Percentiles rank a stretch among this genome's conserved stretches.
Evolutionary conservation across 2,113 vertebrate species (phyloP).

Genomic region (Argyrosomus japonicus): DNA sequence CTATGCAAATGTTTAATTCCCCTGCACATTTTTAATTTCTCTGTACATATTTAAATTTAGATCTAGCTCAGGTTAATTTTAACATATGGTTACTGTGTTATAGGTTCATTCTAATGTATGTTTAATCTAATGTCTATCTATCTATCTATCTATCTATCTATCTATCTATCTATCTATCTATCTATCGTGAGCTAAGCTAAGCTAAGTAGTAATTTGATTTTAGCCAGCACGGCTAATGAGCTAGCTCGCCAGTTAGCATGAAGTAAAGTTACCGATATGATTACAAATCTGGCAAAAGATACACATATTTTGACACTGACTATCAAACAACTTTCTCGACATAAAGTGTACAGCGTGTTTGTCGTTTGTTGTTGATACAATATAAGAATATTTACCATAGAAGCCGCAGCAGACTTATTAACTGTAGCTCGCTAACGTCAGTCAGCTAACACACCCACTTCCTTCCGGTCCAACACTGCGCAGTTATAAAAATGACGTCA

Average conservation of each 20-base stretch:
- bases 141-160: no score
- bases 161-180: no score
- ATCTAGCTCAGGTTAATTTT: no score
- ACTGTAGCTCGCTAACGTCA: slow-evolving; percentile 76
- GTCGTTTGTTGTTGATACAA: not conserved
- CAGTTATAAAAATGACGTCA: slow-evolving; percentile 72
- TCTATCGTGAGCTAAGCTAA: no score
- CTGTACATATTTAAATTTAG: no score
- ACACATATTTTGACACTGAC: not conserved
- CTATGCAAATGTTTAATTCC: no score
- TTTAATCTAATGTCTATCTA: no score
- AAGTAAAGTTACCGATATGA: slow-evolving; percentile 16
- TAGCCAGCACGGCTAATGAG: slow-evolving; percentile 25
- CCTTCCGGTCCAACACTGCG: slow-evolving; percentile 70
- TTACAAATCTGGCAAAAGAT: not conserved
- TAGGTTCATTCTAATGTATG: no score
- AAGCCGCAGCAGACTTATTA: slow-evolving; percentile 79
- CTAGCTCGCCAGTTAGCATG: slow-evolving; percentile 41
- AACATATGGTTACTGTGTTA: no score
- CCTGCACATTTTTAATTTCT: no score
- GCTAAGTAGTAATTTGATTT: slow-evolving; percentile 20
- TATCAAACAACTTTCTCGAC: not conserved
- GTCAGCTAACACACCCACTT: slow-evolving; percentile 79
- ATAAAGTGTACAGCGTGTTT: fast-evolving
- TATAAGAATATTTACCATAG: slow-evolving; percentile 81